phyloP scores from a whole-genome alignment of 1,140 invertebrate species.

The Oedothorax gibbosus region DNA sequence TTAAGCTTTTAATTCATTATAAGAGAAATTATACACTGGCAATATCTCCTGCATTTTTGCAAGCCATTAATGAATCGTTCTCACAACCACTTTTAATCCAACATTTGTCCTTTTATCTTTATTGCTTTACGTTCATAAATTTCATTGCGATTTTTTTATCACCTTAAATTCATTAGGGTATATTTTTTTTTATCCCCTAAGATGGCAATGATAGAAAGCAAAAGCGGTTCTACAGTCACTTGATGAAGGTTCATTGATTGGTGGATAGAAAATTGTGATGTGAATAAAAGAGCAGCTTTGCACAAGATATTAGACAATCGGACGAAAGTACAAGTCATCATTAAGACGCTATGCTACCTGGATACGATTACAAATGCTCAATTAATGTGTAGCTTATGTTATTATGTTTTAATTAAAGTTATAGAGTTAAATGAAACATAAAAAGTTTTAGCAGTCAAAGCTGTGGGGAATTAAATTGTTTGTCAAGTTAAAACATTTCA shows the following conservation, averaged over 20 bases:
- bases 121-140: background rate
- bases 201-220: background rate
- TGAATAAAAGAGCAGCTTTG: constrained; percentile 16
- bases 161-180: background rate
- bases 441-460: too few species aligned
- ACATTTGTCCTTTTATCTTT: background rate
- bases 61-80: too few species aligned
- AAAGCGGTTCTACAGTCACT: too few species aligned
- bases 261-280: constrained; percentile 9
- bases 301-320: background rate
- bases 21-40: too few species aligned
- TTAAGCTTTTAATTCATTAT: too few species aligned
- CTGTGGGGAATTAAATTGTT: too few species aligned
- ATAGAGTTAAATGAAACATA: too few species aligned
- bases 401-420: too few species aligned
- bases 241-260: constrained; percentile 16
- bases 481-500: too few species aligned
- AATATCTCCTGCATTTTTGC: too few species aligned
- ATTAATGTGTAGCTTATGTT: too few species aligned
- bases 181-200: background rate
- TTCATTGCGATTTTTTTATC: constrained; percentile 1
- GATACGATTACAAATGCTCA: background rate
- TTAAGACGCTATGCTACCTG: background rate
- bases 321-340: constrained; percentile 17
- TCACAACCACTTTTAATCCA: background rate